Evolutionary conservation across 2,113 vertebrate species (phyloP).

Genomic region (Engraulis encrasicolus): DNA sequence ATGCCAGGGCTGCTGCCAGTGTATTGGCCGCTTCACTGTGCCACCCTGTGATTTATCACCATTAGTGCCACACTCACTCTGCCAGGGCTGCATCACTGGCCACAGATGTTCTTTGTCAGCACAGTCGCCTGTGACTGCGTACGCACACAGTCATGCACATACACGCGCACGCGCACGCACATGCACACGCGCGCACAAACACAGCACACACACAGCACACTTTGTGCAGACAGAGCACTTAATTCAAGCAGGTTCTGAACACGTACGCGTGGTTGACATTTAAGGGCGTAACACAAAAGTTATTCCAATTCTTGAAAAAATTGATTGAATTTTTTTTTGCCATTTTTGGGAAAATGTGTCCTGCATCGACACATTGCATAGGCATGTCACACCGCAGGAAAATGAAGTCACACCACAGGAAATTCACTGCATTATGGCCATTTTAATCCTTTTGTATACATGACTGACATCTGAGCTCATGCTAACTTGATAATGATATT

Average conservation of each 20-base stretch:
- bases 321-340: no score
- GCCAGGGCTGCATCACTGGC: not conserved
- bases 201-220: not conserved
- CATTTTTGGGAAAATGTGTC: no score
- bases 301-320: no score
- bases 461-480: no score
- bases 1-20: not conserved
- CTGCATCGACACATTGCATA: no score
- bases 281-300: no score
- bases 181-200: conserved; percentile 1
- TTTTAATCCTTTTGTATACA: no score
- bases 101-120: conserved; percentile 22
- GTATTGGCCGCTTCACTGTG: not conserved
- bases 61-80: not conserved
- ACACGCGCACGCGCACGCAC: not conserved
- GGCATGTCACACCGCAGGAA: no score
- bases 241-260: not conserved
- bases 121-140: not conserved
- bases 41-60: conserved; percentile 13
- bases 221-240: not conserved
- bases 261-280: no score
- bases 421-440: no score
- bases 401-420: no score
- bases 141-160: not conserved
- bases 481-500: no score